Evolutionary conservation across 2,113 vertebrate genomes (phyloP), one percentile per base, ranked within the genome.

Genomic region (Coreoperca whiteheadi): DNA sequence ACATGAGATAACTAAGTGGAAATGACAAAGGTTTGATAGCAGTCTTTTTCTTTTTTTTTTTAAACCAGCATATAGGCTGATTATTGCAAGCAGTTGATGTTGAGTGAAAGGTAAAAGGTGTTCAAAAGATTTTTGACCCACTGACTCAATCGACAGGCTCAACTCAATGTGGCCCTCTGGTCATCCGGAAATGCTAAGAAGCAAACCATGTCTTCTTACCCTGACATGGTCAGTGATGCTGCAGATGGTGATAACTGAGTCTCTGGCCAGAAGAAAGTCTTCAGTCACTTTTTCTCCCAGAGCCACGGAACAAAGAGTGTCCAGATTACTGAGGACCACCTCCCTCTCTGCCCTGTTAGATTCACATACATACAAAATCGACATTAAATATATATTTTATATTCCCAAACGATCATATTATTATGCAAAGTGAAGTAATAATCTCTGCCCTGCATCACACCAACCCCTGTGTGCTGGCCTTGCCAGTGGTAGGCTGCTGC

Each of bases 291-390:
- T 97, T 75, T 97, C 96, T 7, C 95, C 95, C 64, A 99, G 92
- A 21, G 96, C 98, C 32, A 95, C 93, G 3, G 94, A 96, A 79
- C 97, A 96, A 86, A 99, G 94, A 1, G 96, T 96, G 64, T 99
- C 97, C 93, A 99, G 89, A 89, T 99, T 99, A 93, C 98, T 97
- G 4, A 97, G 96, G 56, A 98, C 95, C 72, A 99, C 97, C 90
- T 98, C 97, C 72, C 97, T 96, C 76, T 99, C 97, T 53, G 96
- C 96, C 81, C 98, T 99, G 43, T 84, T 51, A 23, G 28, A 84
- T 50, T 39, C 11, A 76, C 70, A 90, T 0, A 66, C 28, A 80
- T 2, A 67, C 2, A 74, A 68, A 43, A 66, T 1, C 57, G 1
- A 61, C 16, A 63, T 2, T 70, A 77, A 71, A 23, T 5, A 21